These are phyloP conservation scores for Venustaconcha ellipsiformis DNA, from an alignment of 1,140 invertebrate species.

Conservation along the genomic window DNA sequence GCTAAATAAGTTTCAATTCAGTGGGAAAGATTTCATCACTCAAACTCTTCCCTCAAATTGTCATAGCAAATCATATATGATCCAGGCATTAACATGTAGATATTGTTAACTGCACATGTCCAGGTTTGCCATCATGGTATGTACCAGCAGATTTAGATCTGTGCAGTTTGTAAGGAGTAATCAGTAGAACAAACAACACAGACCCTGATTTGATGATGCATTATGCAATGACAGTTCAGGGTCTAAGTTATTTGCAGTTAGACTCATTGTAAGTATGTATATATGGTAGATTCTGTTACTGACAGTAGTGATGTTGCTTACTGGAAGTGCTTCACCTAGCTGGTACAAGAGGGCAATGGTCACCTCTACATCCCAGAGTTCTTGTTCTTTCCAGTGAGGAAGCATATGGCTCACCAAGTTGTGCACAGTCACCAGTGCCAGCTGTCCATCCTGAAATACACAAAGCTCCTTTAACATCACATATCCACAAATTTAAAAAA, in stretches of 20 bases:
- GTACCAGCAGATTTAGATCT: neutral
- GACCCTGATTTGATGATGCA: too few species aligned
- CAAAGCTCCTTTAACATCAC: neutral
- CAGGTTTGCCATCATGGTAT: neutral
- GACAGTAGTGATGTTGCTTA: slow-evolving; percentile 39
- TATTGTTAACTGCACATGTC: too few species aligned
- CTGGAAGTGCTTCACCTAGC: slow-evolving; percentile 72
- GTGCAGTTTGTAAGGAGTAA: neutral
- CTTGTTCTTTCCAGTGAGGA: slow-evolving; percentile 68
- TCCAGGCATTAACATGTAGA: too few species aligned
- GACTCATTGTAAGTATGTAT: too few species aligned
- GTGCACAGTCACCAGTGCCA: slow-evolving; percentile 70
- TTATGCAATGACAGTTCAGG: too few species aligned
- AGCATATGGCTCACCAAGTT: slow-evolving; percentile 69
- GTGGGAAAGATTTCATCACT: too few species aligned
- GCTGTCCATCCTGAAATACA: slow-evolving; percentile 67
- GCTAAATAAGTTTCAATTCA: too few species aligned
- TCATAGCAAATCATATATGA: too few species aligned
- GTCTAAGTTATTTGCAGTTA: too few species aligned
- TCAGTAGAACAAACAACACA: too few species aligned
- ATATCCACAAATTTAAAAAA: neutral
- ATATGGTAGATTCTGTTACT: too few species aligned
- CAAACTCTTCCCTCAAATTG: too few species aligned
- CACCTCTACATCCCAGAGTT: slow-evolving; percentile 73
- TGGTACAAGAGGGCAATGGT: slow-evolving; percentile 73